Evolutionary conservation across 2,797 vertebrate species (phyloP).

Genomic region (Gallinago stenura): DNA sequence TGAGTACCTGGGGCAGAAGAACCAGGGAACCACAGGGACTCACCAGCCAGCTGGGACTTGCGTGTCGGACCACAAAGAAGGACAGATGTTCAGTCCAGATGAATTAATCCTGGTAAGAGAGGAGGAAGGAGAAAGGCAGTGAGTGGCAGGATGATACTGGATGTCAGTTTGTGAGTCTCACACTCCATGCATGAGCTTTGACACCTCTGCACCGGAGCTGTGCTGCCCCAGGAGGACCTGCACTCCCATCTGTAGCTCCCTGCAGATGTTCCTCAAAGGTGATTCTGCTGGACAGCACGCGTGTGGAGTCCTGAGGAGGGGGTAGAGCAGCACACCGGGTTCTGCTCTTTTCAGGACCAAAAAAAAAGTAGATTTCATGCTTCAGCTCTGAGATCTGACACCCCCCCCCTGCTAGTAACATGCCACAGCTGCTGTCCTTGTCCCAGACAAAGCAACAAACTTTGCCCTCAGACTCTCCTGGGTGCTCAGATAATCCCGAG

Average conservation of each 20-base stretch:
- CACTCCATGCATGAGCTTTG: rapidly evolving
- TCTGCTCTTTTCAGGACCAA: background rate
- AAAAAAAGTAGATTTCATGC: background rate
- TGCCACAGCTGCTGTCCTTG: background rate
- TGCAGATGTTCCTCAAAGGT: background rate
- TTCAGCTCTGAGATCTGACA: background rate
- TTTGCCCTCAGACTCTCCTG: background rate
- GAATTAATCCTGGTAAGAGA: background rate
- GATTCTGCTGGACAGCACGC: background rate
- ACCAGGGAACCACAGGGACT: background rate
- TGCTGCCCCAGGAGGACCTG: background rate
- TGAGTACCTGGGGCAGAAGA: background rate
- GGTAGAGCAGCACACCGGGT: background rate
- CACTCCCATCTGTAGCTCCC: background rate
- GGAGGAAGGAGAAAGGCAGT: background rate
- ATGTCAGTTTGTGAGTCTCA: background rate
- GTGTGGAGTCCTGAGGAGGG: background rate
- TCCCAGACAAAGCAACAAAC: background rate
- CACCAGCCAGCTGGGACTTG: background rate
- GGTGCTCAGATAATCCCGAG: background rate
- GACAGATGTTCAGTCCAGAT: rapidly evolving
- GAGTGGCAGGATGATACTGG: background rate
- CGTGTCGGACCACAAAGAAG: background rate
- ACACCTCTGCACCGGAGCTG: rapidly evolving
- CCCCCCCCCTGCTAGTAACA: rapidly evolving